Percentiles rank a stretch among this genome's conserved stretches.
Evolutionary conservation across 2,113 vertebrate genomes (phyloP).

Genomic region (Clarias macrocephalus): DNA sequence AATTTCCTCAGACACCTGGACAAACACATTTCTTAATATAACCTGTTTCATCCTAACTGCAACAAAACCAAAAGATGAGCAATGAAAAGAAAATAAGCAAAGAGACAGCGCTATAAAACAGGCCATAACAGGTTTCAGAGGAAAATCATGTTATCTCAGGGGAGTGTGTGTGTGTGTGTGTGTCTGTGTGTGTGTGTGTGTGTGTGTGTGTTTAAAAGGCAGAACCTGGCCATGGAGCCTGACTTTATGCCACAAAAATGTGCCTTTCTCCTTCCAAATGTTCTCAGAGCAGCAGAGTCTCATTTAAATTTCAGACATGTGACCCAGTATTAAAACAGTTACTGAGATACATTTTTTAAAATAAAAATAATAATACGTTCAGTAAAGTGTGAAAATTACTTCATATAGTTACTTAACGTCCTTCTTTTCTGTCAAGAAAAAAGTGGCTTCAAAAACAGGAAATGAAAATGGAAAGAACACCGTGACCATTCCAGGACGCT

Average conservation of each 20-base stretch:
- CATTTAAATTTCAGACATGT: conserved; percentile 32
- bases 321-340: conserved; percentile 18
- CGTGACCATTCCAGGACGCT: background rate
- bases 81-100: background rate
- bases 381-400: background rate
- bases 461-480: background rate
- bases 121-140: background rate
- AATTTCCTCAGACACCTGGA: background rate
- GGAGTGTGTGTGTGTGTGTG: background rate
- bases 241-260: conserved; percentile 52
- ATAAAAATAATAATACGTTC: conserved; percentile 16
- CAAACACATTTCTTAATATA: conserved; percentile 16
- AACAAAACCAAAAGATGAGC: background rate
- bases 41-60: background rate
- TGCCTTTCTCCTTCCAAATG: conserved; percentile 29
- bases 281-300: background rate
- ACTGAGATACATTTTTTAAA: conserved; percentile 2
- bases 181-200: background rate
- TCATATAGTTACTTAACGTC: background rate
- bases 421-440: background rate
- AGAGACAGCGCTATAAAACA: background rate
- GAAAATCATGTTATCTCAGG: conserved; percentile 46
- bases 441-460: conserved; percentile 12
- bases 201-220: background rate
- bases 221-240: conserved; percentile 42